Conservation (phyloP, 2,888 invertebrate species). For the Meandrusa payeni region DNA sequence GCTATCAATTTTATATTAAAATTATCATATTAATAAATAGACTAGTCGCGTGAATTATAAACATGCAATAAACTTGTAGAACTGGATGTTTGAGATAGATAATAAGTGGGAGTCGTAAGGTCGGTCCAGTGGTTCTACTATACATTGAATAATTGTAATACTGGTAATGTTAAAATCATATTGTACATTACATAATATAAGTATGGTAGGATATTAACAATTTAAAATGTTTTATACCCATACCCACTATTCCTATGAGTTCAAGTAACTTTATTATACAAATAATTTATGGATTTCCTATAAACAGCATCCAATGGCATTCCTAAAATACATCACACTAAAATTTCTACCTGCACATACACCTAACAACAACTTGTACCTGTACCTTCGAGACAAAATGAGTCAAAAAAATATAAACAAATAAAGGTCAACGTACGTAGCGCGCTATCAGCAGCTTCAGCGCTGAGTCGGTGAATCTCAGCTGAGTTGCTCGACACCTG, state of each 20-base stretch:
- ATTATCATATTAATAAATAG: no score
- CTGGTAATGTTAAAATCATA: no score
- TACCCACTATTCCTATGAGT: no score
- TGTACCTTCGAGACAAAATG: slow-evolving; percentile 24
- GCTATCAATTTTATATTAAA: no score
- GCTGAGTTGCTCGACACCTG: slow-evolving; percentile 70
- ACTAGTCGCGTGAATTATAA: slow-evolving; percentile 1
- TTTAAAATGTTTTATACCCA: no score
- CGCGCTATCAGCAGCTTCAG: slow-evolving; percentile 55
- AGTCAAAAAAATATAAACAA: slow-evolving; percentile 57
- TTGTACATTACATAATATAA: no score
- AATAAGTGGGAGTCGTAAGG: no score
- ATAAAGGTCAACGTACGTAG: slow-evolving; percentile 69
- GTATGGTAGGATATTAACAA: no score
- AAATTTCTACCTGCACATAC: slow-evolving; percentile 18
- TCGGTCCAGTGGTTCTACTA: no score
- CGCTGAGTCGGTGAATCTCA: slow-evolving; percentile 54
- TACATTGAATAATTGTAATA: no score
- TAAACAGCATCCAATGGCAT: background rate
- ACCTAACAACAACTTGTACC: slow-evolving; percentile 14
- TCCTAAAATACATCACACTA: background rate
- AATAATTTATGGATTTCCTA: no score
- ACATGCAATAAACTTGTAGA: slow-evolving; percentile 1
- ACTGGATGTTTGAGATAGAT: slow-evolving; percentile 2
- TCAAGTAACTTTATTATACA: no score